These are phyloP conservation scores for Drosophila athabasca DNA, from an alignment of 1,140 invertebrate species.

Conservation along the genomic window DNA sequence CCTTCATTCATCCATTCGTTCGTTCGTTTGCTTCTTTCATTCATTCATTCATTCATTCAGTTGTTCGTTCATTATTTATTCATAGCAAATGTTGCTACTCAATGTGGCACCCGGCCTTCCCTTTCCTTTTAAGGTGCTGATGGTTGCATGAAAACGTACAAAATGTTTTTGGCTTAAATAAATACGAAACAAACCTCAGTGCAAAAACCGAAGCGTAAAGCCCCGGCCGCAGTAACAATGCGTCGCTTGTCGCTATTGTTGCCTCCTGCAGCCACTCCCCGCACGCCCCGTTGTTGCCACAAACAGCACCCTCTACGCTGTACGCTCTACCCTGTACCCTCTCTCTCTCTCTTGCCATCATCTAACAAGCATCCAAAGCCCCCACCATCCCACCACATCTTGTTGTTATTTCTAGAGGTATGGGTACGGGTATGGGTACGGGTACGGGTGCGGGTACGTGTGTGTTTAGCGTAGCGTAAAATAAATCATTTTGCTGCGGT, in stretches of 20 bases:
- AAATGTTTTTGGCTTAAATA: slow-evolving; percentile 58
- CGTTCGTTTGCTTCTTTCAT: slow-evolving; percentile 6
- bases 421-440: too few relatives aligned
- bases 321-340: slow-evolving; percentile 8
- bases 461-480: slow-evolving; percentile 74
- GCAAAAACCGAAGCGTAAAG: slow-evolving; percentile 50
- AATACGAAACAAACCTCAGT: slow-evolving; percentile 67
- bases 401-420: slow-evolving; percentile 22
- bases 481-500: slow-evolving; percentile 76
- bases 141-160: slow-evolving; percentile 62
- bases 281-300: background rate
- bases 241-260: slow-evolving; percentile 58
- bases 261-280: slow-evolving; percentile 31
- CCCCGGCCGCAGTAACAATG: slow-evolving; percentile 65
- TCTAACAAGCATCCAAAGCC: background rate
- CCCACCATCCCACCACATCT: background rate
- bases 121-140: slow-evolving; percentile 37
- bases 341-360: background rate
- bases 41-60: slow-evolving; percentile 24
- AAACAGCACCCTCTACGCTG: background rate
- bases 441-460: slow-evolving; percentile 40
- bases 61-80: slow-evolving; percentile 72
- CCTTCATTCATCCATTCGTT: background rate
- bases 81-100: slow-evolving; percentile 62
- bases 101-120: slow-evolving; percentile 1